A percentile compares a stretch with the other conserved stretches of the same genome.
Conservation (phyloP, 2,113 vertebrate genomes). For the Prionailurus bengalensis region DNA sequence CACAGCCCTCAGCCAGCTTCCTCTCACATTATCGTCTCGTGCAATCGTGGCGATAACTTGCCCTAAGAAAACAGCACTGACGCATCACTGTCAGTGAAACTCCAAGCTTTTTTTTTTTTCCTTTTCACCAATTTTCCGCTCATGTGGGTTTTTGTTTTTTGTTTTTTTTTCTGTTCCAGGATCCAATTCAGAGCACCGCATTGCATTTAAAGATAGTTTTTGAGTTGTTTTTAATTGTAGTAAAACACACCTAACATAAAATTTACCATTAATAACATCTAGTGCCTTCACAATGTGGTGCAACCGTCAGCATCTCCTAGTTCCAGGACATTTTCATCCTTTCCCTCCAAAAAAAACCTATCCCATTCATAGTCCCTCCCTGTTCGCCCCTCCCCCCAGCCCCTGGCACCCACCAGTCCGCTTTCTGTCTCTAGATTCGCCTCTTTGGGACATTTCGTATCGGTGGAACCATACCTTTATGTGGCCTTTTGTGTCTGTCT, state of each 20-base stretch:
- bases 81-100: rapidly evolving
- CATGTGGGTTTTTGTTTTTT: neutral
- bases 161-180: neutral
- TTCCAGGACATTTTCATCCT: neutral
- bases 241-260: neutral
- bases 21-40: rapidly evolving
- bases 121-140: neutral
- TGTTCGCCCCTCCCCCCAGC: neutral
- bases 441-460: neutral
- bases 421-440: neutral
- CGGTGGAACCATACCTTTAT: rapidly evolving
- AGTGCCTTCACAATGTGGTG: neutral
- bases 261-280: neutral
- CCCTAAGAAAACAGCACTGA: neutral
- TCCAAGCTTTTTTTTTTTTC: neutral
- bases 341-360: neutral
- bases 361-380: neutral
- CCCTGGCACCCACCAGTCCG: neutral
- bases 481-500: neutral
- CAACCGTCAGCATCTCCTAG: rapidly evolving
- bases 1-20: rapidly evolving
- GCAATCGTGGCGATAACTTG: rapidly evolving
- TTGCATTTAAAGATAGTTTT: neutral
- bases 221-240: neutral
- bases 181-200: neutral